phyloP scores from a whole-genome alignment of 2,113 vertebrate species.

The Cheilinus undulatus region DNA sequence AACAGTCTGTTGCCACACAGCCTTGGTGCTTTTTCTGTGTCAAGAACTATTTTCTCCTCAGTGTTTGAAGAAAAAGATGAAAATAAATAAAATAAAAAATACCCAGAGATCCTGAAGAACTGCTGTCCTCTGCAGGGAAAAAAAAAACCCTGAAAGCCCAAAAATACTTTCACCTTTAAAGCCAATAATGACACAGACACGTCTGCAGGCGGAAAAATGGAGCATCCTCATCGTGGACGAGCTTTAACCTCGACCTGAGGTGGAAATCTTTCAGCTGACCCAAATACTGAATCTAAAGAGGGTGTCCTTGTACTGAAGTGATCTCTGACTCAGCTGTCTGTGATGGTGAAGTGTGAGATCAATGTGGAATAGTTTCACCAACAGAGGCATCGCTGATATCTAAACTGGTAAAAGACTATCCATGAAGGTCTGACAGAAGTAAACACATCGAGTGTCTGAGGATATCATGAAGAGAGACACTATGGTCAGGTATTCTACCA shows the following conservation, averaged over 20 bases:
- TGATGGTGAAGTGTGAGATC: neutral
- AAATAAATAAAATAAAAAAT: neutral
- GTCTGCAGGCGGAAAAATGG: neutral
- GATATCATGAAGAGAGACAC: too few relatives aligned
- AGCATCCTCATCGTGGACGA: neutral
- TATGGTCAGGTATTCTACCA: too few relatives aligned
- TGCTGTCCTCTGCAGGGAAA: constrained; percentile 12
- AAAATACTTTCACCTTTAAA: constrained; percentile 24
- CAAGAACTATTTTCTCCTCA: neutral
- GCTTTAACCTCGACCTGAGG: neutral
- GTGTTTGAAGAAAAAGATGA: neutral
- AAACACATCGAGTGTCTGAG: too few relatives aligned
- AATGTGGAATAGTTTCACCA: neutral
- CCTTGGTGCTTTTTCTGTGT: neutral
- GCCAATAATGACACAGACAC: constrained; percentile 19
- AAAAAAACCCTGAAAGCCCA: neutral
- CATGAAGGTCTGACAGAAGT: too few relatives aligned
- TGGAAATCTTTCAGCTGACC: neutral
- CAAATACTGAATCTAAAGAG: neutral
- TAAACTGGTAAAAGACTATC: neutral
- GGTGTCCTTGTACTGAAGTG: constrained; percentile 1
- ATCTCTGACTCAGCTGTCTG: constrained; percentile 9
- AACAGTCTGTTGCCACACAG: neutral
- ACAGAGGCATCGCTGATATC: neutral
- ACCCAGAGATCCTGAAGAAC: neutral